These are phyloP conservation scores for Coracopsis vasa DNA, from an alignment of 2,113 vertebrate genomes.

Conservation along the genomic window DNA sequence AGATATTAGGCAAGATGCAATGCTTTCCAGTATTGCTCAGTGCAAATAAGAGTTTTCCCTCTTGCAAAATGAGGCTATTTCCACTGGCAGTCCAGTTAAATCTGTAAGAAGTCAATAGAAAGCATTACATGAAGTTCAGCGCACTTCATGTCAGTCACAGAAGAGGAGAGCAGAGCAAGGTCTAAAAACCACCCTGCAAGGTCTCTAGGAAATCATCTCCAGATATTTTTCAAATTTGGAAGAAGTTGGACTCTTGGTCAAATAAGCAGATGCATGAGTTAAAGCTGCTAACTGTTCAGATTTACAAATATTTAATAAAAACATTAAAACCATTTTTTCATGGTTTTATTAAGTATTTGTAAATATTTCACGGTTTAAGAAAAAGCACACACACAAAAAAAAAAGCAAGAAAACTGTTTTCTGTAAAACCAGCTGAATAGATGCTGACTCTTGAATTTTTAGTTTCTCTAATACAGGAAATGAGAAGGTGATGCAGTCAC, in stretches of 20 bases:
- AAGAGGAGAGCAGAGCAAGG: not conserved
- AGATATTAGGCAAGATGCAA: not conserved
- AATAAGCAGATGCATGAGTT: not conserved
- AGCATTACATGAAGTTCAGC: not conserved
- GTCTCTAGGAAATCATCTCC: not conserved
- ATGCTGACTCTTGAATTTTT: not conserved
- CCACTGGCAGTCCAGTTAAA: not conserved
- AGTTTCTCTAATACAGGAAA: not conserved
- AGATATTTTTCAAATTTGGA: not conserved
- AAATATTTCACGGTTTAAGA: not conserved
- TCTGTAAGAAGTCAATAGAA: not conserved
- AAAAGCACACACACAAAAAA: not conserved
- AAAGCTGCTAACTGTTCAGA: not conserved
- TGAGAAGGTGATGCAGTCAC: not conserved
- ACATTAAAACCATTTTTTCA: too few relatives aligned
- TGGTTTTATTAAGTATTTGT: not conserved
- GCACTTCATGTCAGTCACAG: not conserved
- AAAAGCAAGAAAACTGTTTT: not conserved
- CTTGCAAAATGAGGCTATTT: not conserved
- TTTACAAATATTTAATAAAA: not conserved
- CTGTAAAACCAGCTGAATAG: not conserved
- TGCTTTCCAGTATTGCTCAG: not conserved
- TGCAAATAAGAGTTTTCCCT: not conserved
- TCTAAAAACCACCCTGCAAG: not conserved
- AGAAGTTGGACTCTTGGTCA: not conserved